Evolutionary conservation across 2,113 vertebrate genomes (phyloP).

Genomic region (Odontesthes bonariensis): DNA sequence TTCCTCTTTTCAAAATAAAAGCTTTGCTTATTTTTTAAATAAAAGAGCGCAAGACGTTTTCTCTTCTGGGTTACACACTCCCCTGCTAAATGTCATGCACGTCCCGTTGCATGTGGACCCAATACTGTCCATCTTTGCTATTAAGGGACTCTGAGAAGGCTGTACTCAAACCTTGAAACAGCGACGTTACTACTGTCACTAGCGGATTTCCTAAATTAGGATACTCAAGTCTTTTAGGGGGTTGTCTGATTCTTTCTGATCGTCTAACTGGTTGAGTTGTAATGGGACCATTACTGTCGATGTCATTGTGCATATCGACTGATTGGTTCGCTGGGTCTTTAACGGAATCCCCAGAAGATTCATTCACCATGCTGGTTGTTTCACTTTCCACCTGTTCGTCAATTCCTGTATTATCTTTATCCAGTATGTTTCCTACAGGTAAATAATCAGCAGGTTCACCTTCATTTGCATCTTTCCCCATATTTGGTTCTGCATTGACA

Average conservation of each 20-base stretch:
- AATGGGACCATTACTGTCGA: neutral
- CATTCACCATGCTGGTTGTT: neutral
- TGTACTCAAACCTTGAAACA: neutral
- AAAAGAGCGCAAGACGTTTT: no score
- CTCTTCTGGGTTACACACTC: neutral
- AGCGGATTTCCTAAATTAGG: no score
- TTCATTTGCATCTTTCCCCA: neutral
- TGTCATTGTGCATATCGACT: neutral
- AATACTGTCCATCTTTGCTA: neutral
- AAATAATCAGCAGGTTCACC: neutral
- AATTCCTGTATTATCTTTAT: neutral
- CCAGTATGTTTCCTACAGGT: neutral
- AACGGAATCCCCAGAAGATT: neutral
- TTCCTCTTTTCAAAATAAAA: no score
- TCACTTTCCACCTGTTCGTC: neutral
- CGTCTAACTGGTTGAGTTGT: neutral
- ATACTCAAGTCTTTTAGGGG: no score
- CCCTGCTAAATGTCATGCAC: neutral
- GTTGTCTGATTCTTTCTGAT: constrained; percentile 11
- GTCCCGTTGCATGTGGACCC: neutral
- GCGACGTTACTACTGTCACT: neutral
- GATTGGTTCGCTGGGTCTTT: neutral
- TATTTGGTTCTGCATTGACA: neutral
- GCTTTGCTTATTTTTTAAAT: no score
- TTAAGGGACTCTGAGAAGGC: neutral